phyloP scores from a whole-genome alignment of 2,888 invertebrate species.

The Leucoma salicis region DNA sequence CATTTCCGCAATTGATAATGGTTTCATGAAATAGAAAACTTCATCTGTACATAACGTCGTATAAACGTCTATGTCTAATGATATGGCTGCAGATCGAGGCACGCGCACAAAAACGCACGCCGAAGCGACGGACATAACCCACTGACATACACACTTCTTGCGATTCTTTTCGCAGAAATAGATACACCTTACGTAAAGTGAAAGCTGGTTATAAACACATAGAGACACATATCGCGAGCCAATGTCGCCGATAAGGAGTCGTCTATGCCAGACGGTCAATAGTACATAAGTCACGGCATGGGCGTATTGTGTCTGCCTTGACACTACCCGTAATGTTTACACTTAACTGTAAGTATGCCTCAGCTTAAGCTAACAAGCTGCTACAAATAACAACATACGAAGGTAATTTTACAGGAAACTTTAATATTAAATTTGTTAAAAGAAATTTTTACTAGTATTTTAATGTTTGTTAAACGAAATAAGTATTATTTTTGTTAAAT shows the following conservation, averaged over 20 bases:
- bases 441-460: no score
- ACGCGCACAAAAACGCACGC: slow-evolving; percentile 62
- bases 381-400: no score
- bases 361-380: no score
- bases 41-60: neutral
- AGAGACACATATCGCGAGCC: slow-evolving; percentile 69
- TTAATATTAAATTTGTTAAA: no score
- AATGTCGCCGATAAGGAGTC: slow-evolving; percentile 51
- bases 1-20: neutral
- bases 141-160: slow-evolving; percentile 76
- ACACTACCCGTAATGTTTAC: no score
- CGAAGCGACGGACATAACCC: slow-evolving; percentile 72
- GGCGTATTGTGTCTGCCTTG: no score
- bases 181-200: no score
- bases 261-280: slow-evolving; percentile 42
- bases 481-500: no score
- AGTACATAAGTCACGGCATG: no score
- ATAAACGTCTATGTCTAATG: neutral
- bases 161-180: slow-evolving; percentile 79
- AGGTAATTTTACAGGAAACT: no score
- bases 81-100: slow-evolving; percentile 46
- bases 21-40: slow-evolving; percentile 1
- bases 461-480: no score
- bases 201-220: slow-evolving; percentile 75
- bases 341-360: no score